These are phyloP conservation scores for Pseudomyrmex concolor DNA, from an alignment of 1,140 invertebrate genomes.

Conservation along the genomic window DNA sequence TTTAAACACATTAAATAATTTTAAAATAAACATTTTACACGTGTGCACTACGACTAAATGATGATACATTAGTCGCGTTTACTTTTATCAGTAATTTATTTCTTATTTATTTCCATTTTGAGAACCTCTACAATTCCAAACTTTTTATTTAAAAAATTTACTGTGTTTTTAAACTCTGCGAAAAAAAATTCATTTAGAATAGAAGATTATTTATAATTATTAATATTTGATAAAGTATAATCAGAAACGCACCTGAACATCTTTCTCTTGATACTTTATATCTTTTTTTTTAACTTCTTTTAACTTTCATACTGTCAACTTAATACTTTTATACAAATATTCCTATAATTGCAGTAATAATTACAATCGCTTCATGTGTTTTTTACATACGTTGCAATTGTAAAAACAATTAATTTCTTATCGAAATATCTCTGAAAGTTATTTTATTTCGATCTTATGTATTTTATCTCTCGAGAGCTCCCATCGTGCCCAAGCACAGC, in stretches of 20 bases:
- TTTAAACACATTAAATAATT: neutral
- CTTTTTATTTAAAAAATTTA: too few species aligned
- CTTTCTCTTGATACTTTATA: neutral
- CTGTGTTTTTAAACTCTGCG: neutral
- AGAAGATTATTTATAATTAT: slow-evolving; percentile 3
- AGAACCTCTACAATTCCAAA: too few species aligned
- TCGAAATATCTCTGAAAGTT: slow-evolving; percentile 6
- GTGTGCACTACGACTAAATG: neutral
- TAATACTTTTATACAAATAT: slow-evolving; percentile 51
- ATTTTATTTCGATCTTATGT: slow-evolving; percentile 4
- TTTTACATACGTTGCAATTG: slow-evolving; percentile 20
- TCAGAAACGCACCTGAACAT: slow-evolving; percentile 24
- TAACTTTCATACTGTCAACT: slow-evolving; percentile 1
- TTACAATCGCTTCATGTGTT: slow-evolving; percentile 22
- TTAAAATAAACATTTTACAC: neutral
- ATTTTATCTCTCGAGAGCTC: neutral
- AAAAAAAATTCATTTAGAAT: slow-evolving; percentile 29
- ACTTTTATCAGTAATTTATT: neutral
- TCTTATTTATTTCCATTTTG: slow-evolving; percentile 8
- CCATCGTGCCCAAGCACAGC: neutral
- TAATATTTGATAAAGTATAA: slow-evolving; percentile 25
- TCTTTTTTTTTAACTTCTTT: neutral
- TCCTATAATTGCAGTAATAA: slow-evolving; percentile 32
- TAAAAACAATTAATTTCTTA: slow-evolving; percentile 20
- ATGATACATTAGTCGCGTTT: slow-evolving; percentile 11